These are phyloP conservation scores for Poeciliopsis turneri DNA, from an alignment of 2,797 vertebrate species.

Conservation along the genomic window DNA sequence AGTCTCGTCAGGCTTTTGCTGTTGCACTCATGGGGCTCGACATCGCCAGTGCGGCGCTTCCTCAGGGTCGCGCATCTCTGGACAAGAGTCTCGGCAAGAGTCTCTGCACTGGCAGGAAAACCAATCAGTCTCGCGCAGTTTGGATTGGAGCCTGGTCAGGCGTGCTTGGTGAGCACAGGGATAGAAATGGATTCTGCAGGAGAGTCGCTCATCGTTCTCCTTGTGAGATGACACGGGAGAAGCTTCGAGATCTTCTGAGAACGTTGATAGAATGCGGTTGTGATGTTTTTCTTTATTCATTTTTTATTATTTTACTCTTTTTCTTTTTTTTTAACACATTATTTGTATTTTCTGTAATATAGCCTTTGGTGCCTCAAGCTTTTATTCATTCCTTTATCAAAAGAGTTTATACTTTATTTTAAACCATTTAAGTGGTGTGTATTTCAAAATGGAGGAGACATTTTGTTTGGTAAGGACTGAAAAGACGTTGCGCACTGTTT, in stretches of 20 bases:
- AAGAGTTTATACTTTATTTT: slow-evolving; percentile 67
- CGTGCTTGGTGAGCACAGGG: slow-evolving; percentile 24
- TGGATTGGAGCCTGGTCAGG: slow-evolving; percentile 51
- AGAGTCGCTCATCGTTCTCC: slow-evolving; percentile 19
- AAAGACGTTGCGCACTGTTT: slow-evolving; percentile 48
- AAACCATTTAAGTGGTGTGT: slow-evolving; percentile 55
- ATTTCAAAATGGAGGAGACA: slow-evolving; percentile 44
- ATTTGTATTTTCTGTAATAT: slow-evolving; percentile 73
- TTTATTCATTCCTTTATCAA: slow-evolving; percentile 84
- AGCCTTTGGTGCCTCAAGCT: slow-evolving; percentile 83
- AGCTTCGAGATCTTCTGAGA: not conserved
- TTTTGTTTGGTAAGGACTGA: slow-evolving; percentile 53
- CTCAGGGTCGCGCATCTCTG: slow-evolving; percentile 26
- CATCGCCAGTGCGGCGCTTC: slow-evolving; percentile 17
- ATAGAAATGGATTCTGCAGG: slow-evolving; percentile 30
- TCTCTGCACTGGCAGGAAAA: slow-evolving; percentile 37
- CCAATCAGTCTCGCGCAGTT: slow-evolving; percentile 36
- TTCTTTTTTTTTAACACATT: slow-evolving; percentile 60
- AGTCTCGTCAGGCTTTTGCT: slow-evolving; percentile 74
- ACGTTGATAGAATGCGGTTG: slow-evolving; percentile 44
- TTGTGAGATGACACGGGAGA: not conserved
- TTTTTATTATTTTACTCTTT: slow-evolving; percentile 50
- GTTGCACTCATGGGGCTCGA: slow-evolving; percentile 70
- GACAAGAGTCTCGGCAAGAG: slow-evolving; percentile 39
- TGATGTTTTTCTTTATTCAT: slow-evolving; percentile 37